A percentile compares a stretch with the other conserved stretches of the same genome.
These are phyloP conservation scores for Gnathonemus echidnorhynchus DNA, from an alignment of 2,113 vertebrate genomes.

Conservation along the genomic window DNA sequence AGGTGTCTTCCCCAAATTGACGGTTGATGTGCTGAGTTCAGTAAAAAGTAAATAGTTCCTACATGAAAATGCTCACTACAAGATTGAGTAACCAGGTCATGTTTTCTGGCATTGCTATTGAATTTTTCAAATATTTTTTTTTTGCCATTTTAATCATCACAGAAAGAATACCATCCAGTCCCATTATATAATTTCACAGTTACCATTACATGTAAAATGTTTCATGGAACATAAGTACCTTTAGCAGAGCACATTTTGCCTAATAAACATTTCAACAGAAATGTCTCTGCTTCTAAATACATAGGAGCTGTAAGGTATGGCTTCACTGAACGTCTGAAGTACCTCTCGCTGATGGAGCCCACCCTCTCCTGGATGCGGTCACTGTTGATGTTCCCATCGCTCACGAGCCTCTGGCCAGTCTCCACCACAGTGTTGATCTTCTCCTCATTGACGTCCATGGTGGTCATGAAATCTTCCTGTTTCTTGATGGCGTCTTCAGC, in stretches of 20 bases:
- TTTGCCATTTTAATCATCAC: too few species aligned
- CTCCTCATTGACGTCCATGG: slow-evolving; percentile 97
- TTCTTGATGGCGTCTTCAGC: slow-evolving; percentile 96
- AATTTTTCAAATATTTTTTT: too few species aligned
- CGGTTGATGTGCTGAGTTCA: too few species aligned
- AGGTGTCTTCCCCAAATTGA: too few species aligned
- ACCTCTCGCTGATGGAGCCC: slow-evolving; percentile 94
- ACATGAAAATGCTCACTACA: too few species aligned
- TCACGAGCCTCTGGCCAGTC: slow-evolving; percentile 80
- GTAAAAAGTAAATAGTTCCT: too few species aligned
- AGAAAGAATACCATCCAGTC: neutral
- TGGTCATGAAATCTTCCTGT: slow-evolving; percentile 99
- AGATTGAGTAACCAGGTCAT: too few species aligned
- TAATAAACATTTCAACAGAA: neutral
- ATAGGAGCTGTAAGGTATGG: neutral
- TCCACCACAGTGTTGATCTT: slow-evolving; percentile 92
- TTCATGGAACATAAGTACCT: neutral
- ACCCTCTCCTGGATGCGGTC: slow-evolving; percentile 96
- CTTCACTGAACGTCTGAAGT: too few species aligned
- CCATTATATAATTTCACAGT: neutral
- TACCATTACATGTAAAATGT: neutral
- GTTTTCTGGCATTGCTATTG: too few species aligned
- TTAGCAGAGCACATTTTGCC: neutral
- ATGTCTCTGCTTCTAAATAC: neutral
- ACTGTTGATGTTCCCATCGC: slow-evolving; percentile 86